Evolutionary conservation across 1,140 invertebrate species (phyloP), one percentile per base, ranked within the genome.

Genomic region (Tetramorium alpestre): DNA sequence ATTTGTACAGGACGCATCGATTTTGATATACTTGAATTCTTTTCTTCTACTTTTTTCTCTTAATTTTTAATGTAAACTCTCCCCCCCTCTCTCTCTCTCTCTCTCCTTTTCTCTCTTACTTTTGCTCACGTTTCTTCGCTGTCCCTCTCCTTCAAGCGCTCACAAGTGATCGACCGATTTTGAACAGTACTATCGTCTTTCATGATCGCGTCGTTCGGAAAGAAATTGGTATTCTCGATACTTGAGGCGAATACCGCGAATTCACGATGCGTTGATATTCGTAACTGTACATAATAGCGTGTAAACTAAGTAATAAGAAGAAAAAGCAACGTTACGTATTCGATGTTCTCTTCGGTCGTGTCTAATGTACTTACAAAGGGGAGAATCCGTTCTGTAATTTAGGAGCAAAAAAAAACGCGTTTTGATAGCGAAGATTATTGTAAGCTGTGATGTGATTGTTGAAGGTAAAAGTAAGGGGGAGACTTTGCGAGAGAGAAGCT

Each of bases 211-310:
- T 90, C 84, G 65, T 80, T 60, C 51, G 41, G 38, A 70, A 90
- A 81, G 60, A 60, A 84, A 90, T 62, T 88, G 86, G 76, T 87
- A 73, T 78, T 87, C 73, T 85, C 62, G n/a, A 56, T 64, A 85
- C 56, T 87, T 11, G 56, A 62, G 49, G 60, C 25, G 60, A 78
- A 65, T 78, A 78, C 54, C 69, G 51, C 58, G 72, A 64, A 88
- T 60, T 69, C 56, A 90, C 62, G 84, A 82, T 85, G 84, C 84
- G 77, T 78, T 76, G 70, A 47, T 91, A 91, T 84, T 90, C 87
- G 47, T 90, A 87, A 87, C 62, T 91, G 90, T 91, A 91, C 81
- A 91, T 91, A 91, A 88, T 91, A 91, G 88, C 73, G 75, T 91
- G n/a, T 91, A 91, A 91, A 67, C 54, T 56, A 89, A 87, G 60